phyloP scores from a whole-genome alignment of 2,113 vertebrate species.

The Rattus rattus region DNA sequence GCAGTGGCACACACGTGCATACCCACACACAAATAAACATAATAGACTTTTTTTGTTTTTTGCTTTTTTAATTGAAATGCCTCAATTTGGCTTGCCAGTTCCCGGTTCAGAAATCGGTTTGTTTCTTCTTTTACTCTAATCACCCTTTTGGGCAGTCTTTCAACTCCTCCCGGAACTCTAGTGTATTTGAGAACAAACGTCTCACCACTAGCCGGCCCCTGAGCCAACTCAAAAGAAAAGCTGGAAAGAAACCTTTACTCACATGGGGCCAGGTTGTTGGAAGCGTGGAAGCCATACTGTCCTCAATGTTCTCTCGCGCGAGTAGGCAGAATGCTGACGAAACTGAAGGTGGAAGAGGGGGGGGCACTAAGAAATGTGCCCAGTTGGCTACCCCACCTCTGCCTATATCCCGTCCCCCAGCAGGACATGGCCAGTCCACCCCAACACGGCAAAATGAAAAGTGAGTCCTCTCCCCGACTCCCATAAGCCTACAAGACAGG shows the following conservation, averaged over 20 bases:
- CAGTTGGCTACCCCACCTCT: no score
- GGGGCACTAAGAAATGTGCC: background rate
- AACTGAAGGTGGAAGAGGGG: background rate
- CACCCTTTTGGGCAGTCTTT: background rate
- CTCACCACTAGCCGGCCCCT: background rate
- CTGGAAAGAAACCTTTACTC: conserved; percentile 62
- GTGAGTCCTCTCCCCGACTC: background rate
- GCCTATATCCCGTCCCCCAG: no score
- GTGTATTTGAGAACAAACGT: background rate
- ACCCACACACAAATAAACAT: background rate
- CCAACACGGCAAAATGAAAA: background rate
- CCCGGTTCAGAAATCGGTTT: background rate
- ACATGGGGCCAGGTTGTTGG: conserved; percentile 61
- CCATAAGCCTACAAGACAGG: background rate
- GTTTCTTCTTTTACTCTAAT: background rate
- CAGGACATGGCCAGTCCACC: background rate
- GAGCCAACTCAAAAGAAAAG: background rate
- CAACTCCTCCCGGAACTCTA: background rate
- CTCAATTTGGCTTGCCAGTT: background rate
- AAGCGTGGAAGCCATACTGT: conserved; percentile 50
- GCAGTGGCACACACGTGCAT: background rate
- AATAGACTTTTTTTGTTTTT: background rate
- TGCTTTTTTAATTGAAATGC: background rate
- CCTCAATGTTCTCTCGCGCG: background rate
- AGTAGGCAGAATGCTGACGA: conserved; percentile 11